phyloP scores from a whole-genome alignment of 2,113 vertebrate genomes.

The Paramormyrops kingsleyae region DNA sequence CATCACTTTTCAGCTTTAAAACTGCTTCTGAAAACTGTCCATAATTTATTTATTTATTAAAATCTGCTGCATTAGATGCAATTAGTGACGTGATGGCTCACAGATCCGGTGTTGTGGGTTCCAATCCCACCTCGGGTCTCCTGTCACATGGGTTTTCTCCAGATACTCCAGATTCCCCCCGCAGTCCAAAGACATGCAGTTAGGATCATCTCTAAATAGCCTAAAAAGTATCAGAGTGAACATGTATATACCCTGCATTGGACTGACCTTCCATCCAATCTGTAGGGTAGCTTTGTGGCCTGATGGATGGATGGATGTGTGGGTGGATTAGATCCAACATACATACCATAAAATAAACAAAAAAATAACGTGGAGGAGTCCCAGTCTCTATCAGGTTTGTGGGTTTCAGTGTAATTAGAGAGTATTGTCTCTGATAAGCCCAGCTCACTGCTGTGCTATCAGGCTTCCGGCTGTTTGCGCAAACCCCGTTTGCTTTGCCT shows the following conservation, averaged over 20 bases:
- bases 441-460: neutral
- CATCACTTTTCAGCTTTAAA: neutral
- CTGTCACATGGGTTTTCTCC: neutral
- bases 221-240: neutral
- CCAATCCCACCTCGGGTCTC: neutral
- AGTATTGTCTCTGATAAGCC: neutral
- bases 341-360: neutral
- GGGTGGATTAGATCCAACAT: neutral
- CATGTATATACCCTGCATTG: neutral
- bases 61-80: neutral
- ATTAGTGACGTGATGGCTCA: neutral
- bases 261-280: neutral
- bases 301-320: neutral
- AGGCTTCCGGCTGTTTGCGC: neutral
- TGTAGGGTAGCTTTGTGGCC: neutral
- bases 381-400: neutral
- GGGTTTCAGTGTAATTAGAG: neutral
- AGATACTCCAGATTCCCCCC: neutral
- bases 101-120: neutral
- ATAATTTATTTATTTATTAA: neutral
- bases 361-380: neutral
- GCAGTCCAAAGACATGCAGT: neutral
- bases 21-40: neutral
- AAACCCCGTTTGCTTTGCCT: neutral
- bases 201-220: neutral